Evolutionary conservation across 1,140 invertebrate genomes (phyloP), one percentile per base, ranked within the genome.

Genomic region (Helicoverpa armigera): DNA sequence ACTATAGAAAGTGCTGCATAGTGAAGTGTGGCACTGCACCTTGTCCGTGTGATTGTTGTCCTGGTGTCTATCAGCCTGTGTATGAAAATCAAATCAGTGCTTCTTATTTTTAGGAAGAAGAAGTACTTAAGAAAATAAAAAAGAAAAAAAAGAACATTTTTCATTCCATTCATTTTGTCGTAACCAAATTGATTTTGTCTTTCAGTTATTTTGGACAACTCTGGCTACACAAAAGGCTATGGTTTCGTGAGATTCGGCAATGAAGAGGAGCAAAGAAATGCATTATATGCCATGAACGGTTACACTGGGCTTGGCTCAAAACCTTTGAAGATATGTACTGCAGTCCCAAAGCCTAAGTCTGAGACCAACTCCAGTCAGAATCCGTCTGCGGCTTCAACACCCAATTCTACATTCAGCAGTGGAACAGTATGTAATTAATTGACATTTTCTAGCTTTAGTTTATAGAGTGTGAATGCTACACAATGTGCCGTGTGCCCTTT

Each of bases 221-320:
- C 97, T 88, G 98, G 98, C 13, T 98, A 98, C 85, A 99, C 98
- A 87, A 99, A 98, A 95, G 98, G 99, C 51, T 99, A 99, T 93
- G 99, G 98, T n/a, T 99, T 99, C 96, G 98, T 99, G 2, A 96
- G 98, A 86, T 99, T 99, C 93, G 97, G 98, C 10, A 98, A 98
- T 89, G 98, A 99, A 95, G 97, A 98, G 81, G 99, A 99, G 89
- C 98, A 99, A 89, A 98, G 99, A 89, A 97, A 98, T 90, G 98
- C 98, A 84, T 95, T 99, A 54, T 97, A 97, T 81, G 97, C 96
- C 88, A 99, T 98, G 98, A 98, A 98, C 93, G 97, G 97, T 3
- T 98, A 97, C 91, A 97, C 97, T 88, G 97, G 97, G 0, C 94
- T 98, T 1, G 98, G 98, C 2, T 96, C 96, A 1, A 98, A 98